Evolutionary conservation across 2,113 vertebrate genomes (phyloP), one percentile per base, ranked within the genome.

Genomic region (Pelobates fuscus): DNA sequence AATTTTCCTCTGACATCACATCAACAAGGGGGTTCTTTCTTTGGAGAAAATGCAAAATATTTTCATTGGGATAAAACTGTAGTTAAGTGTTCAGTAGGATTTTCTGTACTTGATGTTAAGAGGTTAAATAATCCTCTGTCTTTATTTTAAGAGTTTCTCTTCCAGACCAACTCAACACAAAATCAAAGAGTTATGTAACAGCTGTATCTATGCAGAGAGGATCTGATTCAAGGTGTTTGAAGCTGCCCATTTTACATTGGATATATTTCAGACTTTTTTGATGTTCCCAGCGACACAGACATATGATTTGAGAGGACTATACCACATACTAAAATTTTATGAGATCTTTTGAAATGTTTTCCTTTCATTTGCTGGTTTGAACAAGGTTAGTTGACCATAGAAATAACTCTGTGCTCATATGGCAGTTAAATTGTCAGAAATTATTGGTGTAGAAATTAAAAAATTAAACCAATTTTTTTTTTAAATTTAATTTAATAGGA

Each of bases 251-350:
- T 69, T 69, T 57, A 30, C 29, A 58, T 69, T 69, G 54, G 55
- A 24, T 58, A 8, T 3, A 30, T 69, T 69, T 58, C 52, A 58
- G 32, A 11, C n/a, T 6, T 15, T 69, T 57, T 69, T 69, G 54
- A 29, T 37, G 54, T 29, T 67, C 8, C 26, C 2, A 12, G 25
- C 27, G 26, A 57, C 52, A 58, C 21, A 57, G 20, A n/a, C 54
- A 37, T 69, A 69, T 57, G 67, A 69, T 69, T 54, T 58, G 49
- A 58, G 29, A 69, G 30, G 52, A 41, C 49, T 37, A 41, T 23
- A 57, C 55, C 67, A 41, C 27, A 58, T 25, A 32, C 46, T 15
- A 3, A 7, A 10, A 23, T 55, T 37, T 18, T 17, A 27, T 8
- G 4, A 68, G 66, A 37, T 52, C 66, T n/a, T 23, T 69, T 57